phyloP scores from a whole-genome alignment of 1,140 invertebrate genomes.

The Ceratosolen fusciceps region DNA sequence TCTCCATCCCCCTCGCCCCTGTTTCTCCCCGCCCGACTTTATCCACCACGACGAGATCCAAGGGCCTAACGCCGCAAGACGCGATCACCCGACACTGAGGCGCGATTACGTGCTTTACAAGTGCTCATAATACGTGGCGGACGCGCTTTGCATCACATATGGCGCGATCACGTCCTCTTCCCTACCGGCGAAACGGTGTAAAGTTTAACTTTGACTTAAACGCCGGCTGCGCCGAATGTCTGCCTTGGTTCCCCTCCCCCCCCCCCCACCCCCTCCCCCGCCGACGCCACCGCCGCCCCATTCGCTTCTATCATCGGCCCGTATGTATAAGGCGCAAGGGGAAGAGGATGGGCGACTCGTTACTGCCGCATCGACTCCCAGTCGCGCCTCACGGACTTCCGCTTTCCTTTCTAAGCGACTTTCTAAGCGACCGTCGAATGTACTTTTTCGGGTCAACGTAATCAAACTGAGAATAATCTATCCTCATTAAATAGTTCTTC shows the following conservation, averaged over 20 bases:
- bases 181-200: slow-evolving; percentile 55
- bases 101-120: slow-evolving; percentile 62
- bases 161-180: slow-evolving; percentile 62
- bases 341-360: too few species aligned
- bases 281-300: neutral
- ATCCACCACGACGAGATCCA: too few species aligned
- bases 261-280: neutral
- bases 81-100: slow-evolving; percentile 15
- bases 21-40: neutral
- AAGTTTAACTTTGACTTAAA: slow-evolving; percentile 67
- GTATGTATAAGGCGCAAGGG: too few species aligned
- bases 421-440: too few species aligned
- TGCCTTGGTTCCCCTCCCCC: slow-evolving; percentile 32
- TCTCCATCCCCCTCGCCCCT: neutral
- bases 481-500: too few species aligned
- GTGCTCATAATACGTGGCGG: slow-evolving; percentile 62
- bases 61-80: too few species aligned
- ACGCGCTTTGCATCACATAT: slow-evolving; percentile 62
- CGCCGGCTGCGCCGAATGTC: slow-evolving; percentile 69
- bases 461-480: too few species aligned
- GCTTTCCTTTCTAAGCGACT: too few species aligned
- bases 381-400: neutral
- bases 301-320: too few species aligned
- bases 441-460: too few species aligned
- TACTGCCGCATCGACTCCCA: too few species aligned